phyloP scores from a whole-genome alignment of 2,888 invertebrate genomes.

The Quadroppia sp. region DNA sequence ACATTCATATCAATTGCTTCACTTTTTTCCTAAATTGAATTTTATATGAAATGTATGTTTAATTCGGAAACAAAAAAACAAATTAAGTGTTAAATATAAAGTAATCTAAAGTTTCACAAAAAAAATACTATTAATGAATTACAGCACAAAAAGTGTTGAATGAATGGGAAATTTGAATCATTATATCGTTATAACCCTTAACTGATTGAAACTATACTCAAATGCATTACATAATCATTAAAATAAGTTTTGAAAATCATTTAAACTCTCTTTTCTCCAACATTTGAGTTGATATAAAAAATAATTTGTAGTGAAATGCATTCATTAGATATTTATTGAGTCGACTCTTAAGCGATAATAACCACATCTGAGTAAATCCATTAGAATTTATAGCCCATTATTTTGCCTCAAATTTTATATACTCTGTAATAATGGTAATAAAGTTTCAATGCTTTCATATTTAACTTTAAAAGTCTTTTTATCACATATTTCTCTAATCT shows the following conservation, averaged over 20 bases:
- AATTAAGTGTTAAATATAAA: too few relatives aligned
- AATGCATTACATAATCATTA: not conserved
- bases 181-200: not conserved
- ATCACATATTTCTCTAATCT: too few relatives aligned
- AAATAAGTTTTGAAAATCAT: not conserved
- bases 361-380: slow-evolving; percentile 5
- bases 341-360: not conserved
- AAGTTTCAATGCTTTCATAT: too few relatives aligned
- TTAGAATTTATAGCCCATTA: not conserved
- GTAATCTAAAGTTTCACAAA: too few relatives aligned
- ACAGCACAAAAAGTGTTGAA: not conserved
- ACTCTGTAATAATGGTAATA: too few relatives aligned
- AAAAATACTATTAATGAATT: too few relatives aligned
- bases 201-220: slow-evolving; percentile 2
- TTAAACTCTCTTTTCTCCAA: not conserved
- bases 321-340: slow-evolving; percentile 3
- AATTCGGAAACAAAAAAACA: too few relatives aligned
- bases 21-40: too few relatives aligned
- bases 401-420: too few relatives aligned
- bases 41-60: too few relatives aligned
- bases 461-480: too few relatives aligned
- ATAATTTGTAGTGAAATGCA: not conserved
- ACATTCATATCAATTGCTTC: not conserved
- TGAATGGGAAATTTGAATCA: too few relatives aligned
- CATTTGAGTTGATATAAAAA: not conserved